A percentile compares a stretch with the other conserved stretches of the same genome.
Evolutionary conservation across 2,888 invertebrate species (phyloP).

Genomic region (Ellobium chinense): DNA sequence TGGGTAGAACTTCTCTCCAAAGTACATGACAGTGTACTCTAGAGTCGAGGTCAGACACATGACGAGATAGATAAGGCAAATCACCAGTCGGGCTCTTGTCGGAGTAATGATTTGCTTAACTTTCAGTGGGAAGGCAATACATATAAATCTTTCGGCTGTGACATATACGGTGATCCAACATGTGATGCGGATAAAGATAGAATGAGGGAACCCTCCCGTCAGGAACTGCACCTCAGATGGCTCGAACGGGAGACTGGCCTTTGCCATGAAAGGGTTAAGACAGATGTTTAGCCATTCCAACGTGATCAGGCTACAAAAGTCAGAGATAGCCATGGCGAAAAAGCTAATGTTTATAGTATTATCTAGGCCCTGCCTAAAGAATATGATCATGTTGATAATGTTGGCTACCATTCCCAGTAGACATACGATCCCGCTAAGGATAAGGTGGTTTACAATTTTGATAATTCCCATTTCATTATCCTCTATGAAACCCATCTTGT

Average conservation of each 20-base stretch:
- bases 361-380: background rate
- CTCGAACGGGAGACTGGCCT: background rate
- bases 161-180: background rate
- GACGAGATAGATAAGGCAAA: background rate
- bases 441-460: background rate
- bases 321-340: background rate
- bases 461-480: background rate
- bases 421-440: background rate
- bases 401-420: background rate
- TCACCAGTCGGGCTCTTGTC: background rate
- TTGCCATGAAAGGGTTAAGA: background rate
- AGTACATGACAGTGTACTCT: background rate
- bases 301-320: background rate
- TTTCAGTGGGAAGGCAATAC: background rate
- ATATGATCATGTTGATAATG: slow-evolving; percentile 9
- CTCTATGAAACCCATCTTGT: too few species aligned
- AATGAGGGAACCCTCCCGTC: background rate
- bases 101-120: background rate
- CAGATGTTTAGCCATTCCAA: background rate
- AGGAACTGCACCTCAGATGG: background rate
- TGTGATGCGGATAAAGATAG: background rate
- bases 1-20: background rate
- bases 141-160: background rate
- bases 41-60: background rate
- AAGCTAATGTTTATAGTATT: slow-evolving; percentile 9